Evolutionary conservation across 2,797 vertebrate species (phyloP).

Genomic region (Mastacembelus armatus): DNA sequence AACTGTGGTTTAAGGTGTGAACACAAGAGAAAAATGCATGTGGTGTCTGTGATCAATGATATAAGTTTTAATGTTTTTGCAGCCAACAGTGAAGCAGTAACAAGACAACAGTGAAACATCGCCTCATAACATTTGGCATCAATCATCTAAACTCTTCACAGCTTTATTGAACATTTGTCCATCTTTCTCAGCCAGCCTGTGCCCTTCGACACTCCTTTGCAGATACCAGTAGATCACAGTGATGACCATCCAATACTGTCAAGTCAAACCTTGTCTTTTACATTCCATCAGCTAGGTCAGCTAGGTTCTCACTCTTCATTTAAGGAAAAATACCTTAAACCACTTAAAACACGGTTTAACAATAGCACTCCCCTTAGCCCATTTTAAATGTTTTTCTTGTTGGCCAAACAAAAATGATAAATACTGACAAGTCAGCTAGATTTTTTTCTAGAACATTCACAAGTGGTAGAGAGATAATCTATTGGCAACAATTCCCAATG

Average conservation of each 20-base stretch:
- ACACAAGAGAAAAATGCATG: not conserved
- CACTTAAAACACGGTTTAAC: not conserved
- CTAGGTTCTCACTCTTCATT: not conserved
- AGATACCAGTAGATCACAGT: not conserved
- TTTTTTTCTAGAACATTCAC: not conserved
- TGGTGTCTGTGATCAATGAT: constrained; percentile 44
- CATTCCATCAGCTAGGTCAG: constrained; percentile 20
- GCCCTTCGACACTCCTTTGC: constrained; percentile 16
- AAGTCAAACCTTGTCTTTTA: not conserved
- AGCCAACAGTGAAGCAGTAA: constrained; percentile 71
- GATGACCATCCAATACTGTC: not conserved
- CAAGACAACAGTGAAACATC: constrained; percentile 62
- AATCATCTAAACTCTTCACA: constrained; percentile 31
- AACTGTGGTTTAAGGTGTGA: not conserved
- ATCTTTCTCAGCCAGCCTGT: not conserved
- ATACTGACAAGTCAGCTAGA: not conserved
- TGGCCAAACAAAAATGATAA: not conserved
- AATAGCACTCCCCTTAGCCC: no score
- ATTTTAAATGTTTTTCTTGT: no score
- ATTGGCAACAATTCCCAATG: no score
- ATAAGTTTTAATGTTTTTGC: constrained; percentile 67
- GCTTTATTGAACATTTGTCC: constrained; percentile 40
- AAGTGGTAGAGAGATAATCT: not conserved
- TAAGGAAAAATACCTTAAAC: not conserved
- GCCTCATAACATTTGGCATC: constrained; percentile 40